phyloP scores from a whole-genome alignment of 2,888 invertebrate species.

The Acleris laterana region DNA sequence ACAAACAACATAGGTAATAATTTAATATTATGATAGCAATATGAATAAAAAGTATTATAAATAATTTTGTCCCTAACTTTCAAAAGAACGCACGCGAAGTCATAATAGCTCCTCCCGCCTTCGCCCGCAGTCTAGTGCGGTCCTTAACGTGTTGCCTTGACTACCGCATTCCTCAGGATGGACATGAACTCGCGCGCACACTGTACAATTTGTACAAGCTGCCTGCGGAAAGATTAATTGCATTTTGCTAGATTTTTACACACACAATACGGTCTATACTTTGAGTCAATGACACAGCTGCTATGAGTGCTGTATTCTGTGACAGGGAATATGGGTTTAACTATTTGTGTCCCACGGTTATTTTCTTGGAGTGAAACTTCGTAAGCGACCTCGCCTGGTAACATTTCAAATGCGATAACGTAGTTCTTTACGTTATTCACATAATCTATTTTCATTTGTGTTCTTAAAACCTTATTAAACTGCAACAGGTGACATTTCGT shows the following conservation, averaged over 20 bases:
- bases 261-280: constrained; percentile 58
- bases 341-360: constrained; percentile 64
- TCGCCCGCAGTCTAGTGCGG: no score
- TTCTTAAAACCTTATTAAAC: constrained; percentile 76
- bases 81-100: no score
- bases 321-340: constrained; percentile 80
- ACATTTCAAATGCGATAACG: constrained; percentile 85
- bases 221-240: not conserved
- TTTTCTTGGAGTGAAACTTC: constrained; percentile 86
- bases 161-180: no score
- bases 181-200: no score
- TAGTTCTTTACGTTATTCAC: constrained; percentile 68
- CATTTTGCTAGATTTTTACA: constrained; percentile 48
- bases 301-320: constrained; percentile 53
- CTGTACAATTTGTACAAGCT: no score
- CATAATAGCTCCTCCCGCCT: no score
- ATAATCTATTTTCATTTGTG: constrained; percentile 64
- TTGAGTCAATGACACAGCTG: constrained; percentile 44
- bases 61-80: no score
- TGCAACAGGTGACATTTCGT: constrained; percentile 77
- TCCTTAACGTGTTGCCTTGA: no score
- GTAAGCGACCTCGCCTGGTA: constrained; percentile 86
- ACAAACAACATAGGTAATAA: no score
- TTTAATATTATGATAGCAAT: no score
- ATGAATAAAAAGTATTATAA: no score